Conservation (phyloP, 2,888 invertebrate genomes). For the Teleogryllus oceanicus region DNA sequence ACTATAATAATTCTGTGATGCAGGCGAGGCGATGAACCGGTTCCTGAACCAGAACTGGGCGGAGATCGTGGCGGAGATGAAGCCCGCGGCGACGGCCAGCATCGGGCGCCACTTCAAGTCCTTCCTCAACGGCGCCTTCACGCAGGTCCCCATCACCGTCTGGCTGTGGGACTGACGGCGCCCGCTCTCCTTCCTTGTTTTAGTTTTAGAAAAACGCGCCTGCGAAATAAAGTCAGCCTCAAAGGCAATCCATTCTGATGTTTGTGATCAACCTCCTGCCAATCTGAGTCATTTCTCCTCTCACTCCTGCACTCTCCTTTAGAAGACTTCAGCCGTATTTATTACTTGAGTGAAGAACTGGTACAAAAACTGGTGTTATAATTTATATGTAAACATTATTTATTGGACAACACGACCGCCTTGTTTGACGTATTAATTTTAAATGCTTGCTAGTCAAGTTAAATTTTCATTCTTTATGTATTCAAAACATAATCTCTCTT, state of each 20-base stretch:
- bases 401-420: no score
- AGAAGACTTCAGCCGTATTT: no score
- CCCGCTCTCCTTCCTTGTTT: not conserved
- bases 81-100: constrained; percentile 68
- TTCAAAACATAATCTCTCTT: no score
- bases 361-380: no score
- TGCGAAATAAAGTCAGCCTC: not conserved
- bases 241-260: not conserved
- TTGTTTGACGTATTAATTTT: no score
- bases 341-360: no score
- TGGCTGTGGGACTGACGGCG: constrained; percentile 53
- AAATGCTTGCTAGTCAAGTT: no score
- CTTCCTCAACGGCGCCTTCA: constrained; percentile 69
- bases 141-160: constrained; percentile 65
- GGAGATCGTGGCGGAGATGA: constrained; percentile 79
- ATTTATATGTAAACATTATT: no score
- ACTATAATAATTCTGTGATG: constrained; percentile 27
- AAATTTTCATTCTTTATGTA: no score
- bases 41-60: constrained; percentile 76
- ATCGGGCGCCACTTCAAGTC: constrained; percentile 70
- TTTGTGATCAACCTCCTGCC: not conserved
- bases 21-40: constrained; percentile 78
- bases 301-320: no score
- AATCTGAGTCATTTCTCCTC: no score
- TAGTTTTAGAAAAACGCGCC: not conserved